Evolutionary conservation across 2,888 invertebrate genomes (phyloP), one percentile per base, ranked within the genome.

Genomic region (Stramonita haemastoma): DNA sequence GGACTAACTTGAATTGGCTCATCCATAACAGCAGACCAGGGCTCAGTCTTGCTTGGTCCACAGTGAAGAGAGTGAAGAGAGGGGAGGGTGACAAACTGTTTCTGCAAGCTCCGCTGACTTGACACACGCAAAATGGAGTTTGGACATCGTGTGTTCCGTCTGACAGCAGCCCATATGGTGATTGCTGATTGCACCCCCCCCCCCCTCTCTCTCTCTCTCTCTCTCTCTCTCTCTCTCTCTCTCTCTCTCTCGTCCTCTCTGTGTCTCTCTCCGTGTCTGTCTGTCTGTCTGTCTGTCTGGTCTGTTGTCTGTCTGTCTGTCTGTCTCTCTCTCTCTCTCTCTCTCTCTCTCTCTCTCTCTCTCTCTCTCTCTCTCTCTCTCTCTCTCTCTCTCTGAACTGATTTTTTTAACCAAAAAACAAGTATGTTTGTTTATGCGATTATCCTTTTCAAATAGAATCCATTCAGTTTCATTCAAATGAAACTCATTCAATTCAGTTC

Each of bases 101-200:
- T 83, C 6, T 22, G 26, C 46, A 26, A 29, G 46, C 26, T 46
- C 81, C 81, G 15, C 36, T 83, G 46, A 22, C 19, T 83, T 83
- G 81, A 46, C 36, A 46, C 15, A 83, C 15, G 26, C 46, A 36
- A 36, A 83, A 83, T 83, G 15, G 81, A 26, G 17, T 36, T 83
- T 83, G 46, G 46, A 8, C 11, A 46, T 26, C 81, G 22, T 83
- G 36, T 83, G 81, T 83, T 83, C 29, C 6, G 26, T 36, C 22
- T 83, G 81, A 83, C 81, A 83, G 81, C 81, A 29, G 81, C 81
- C 81, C 81, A 83, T 83, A 83, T 83, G 81, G 81, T 46, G 36
- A 22, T 46, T 83, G 46, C 46, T 46, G 81, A 83, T 46, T 46
- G 81, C 81, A 6, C 29, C 26, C 46, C 1, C 46, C 36, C 2